phyloP scores from a whole-genome alignment of 2,113 vertebrate species.

The Melanostigma gelatinosum region DNA sequence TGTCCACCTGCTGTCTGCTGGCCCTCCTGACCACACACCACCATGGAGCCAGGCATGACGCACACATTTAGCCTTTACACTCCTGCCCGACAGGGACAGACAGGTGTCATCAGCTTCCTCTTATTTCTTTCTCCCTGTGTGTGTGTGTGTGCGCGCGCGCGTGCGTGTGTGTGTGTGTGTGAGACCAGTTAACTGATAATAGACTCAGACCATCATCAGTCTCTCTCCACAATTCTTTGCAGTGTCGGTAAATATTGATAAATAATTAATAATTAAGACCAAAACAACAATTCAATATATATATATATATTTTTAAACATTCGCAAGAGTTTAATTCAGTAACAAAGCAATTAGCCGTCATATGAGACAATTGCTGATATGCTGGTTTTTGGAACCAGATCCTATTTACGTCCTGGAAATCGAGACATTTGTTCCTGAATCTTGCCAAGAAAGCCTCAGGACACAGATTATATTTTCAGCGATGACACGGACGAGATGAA shows the following conservation, averaged over 20 bases:
- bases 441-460: not conserved
- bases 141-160: not conserved
- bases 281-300: not conserved
- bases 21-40: slow-evolving; percentile 60
- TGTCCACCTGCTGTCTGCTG: slow-evolving; percentile 74
- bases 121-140: slow-evolving; percentile 13
- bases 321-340: not conserved
- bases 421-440: not conserved
- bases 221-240: no score
- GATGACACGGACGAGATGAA: slow-evolving; percentile 19
- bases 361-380: not conserved
- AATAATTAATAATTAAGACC: not conserved
- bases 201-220: not conserved
- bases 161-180: not conserved
- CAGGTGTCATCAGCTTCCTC: slow-evolving; percentile 65
- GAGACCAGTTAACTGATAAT: not conserved
- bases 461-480: slow-evolving; percentile 17
- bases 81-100: slow-evolving; percentile 51
- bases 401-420: not conserved
- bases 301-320: not conserved
- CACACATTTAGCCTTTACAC: slow-evolving; percentile 66
- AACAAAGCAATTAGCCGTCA: not conserved
- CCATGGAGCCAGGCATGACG: slow-evolving; percentile 62
- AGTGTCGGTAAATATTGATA: not conserved
- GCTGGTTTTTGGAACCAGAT: slow-evolving; percentile 2